Percentiles rank a stretch among this genome's conserved stretches.
phyloP scores from a whole-genome alignment of 1,140 invertebrate genomes.

The Pteromalus puparum region DNA sequence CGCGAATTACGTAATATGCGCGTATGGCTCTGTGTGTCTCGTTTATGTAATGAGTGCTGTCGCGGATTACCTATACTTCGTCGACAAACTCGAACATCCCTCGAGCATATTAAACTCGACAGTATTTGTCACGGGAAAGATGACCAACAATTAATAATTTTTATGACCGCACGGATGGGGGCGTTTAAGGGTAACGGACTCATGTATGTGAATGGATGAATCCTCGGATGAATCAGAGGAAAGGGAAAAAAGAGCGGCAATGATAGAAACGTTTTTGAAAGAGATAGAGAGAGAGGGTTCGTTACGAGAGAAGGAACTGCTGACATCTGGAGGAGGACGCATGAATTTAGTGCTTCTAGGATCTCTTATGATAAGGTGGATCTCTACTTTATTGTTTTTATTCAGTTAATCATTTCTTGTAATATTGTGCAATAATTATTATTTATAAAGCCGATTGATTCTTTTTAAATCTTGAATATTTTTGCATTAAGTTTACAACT shows the following conservation, averaged over 20 bases:
- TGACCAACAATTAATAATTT: neutral
- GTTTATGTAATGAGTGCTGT: constrained; percentile 16
- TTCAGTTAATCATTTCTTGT: neutral
- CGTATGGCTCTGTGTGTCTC: neutral
- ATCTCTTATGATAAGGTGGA: neutral
- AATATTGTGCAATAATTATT: neutral
- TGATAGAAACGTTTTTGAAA: neutral
- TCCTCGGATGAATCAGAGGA: too few species aligned
- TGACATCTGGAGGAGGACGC: constrained; percentile 12
- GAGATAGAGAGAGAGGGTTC: neutral
- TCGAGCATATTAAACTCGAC: neutral
- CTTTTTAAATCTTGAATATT: too few species aligned
- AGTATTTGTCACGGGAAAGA: neutral
- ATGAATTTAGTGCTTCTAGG: neutral
- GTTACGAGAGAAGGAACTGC: neutral
- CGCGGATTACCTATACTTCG: neutral
- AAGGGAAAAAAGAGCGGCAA: neutral
- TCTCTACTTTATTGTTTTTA: neutral
- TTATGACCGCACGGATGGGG: neutral
- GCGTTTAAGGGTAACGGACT: neutral
- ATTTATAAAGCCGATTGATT: neutral
- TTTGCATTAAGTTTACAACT: too few species aligned
- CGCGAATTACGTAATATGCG: constrained; percentile 40
- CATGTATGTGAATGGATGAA: neutral
- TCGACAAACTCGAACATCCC: neutral